A percentile compares a stretch with the other conserved stretches of the same genome.
Conservation (phyloP, 2,888 invertebrate species). For the Cosmopolites sordidus region DNA sequence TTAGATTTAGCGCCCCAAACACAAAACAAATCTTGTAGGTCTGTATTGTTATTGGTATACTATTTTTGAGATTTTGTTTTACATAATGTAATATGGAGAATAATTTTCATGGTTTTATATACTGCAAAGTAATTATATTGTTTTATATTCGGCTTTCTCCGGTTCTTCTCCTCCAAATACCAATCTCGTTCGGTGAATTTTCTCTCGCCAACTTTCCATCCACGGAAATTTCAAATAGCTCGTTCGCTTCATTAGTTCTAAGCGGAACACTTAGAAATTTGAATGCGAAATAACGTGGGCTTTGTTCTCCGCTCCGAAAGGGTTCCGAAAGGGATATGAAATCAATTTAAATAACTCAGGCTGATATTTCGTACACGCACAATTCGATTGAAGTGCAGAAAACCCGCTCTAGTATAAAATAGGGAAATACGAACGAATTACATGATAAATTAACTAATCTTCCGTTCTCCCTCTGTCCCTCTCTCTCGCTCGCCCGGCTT, state of each 20-base stretch:
- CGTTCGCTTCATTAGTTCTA: conserved; percentile 2
- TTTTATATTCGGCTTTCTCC: too few species aligned
- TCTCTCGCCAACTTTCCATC: background rate
- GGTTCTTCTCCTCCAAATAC: too few species aligned
- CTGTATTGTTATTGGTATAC: too few species aligned
- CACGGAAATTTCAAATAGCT: conserved; percentile 1
- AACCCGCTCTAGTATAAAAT: conserved; percentile 41
- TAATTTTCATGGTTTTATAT: too few species aligned
- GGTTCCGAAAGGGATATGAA: conserved; percentile 35
- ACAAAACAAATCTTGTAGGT: too few species aligned
- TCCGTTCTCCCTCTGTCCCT: conserved; percentile 31
- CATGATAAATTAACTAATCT: conserved; percentile 49
- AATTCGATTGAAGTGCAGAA: conserved; percentile 40
- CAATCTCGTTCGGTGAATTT: too few species aligned
- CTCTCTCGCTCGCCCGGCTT: conserved; percentile 40
- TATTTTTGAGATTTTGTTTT: too few species aligned
- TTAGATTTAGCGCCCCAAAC: too few species aligned
- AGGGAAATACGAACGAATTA: conserved; percentile 44
- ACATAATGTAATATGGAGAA: too few species aligned
- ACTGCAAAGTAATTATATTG: too few species aligned
- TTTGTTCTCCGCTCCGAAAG: conserved; percentile 30
- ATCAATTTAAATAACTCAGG: conserved; percentile 39
- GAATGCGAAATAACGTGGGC: conserved; percentile 13
- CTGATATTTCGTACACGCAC: conserved; percentile 42
- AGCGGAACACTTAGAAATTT: conserved; percentile 5